A percentile compares a stretch with the other conserved stretches of the same genome.
Conservation (phyloP, 2,888 invertebrate genomes). For the Machimus rusticus region DNA sequence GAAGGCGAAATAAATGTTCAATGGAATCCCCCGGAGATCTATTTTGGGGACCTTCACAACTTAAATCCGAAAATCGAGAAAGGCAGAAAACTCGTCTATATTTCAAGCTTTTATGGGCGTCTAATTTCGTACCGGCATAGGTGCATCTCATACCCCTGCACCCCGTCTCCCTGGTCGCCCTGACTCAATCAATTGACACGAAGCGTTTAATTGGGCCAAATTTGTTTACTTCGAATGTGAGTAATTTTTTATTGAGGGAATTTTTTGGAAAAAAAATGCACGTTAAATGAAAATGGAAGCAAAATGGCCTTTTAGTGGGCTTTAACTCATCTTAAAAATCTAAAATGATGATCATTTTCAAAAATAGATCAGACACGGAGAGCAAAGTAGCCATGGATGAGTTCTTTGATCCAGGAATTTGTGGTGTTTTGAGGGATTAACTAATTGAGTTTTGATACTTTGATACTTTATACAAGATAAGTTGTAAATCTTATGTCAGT, state of each 20-base stretch:
- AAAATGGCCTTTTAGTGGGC: not conserved
- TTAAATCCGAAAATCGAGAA: not conserved
- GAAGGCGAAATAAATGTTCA: not conserved
- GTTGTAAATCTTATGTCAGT: not conserved
- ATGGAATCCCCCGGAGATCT: not conserved
- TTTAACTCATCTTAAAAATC: not conserved
- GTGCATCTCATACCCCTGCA: not conserved
- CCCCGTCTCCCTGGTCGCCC: not conserved
- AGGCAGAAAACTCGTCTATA: not conserved
- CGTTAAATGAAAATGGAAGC: not conserved
- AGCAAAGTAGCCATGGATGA: not conserved
- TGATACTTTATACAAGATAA: not conserved
- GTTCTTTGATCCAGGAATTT: not conserved
- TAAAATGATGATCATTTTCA: not conserved
- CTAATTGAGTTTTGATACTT: not conserved
- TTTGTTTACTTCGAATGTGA: not conserved
- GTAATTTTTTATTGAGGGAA: not conserved
- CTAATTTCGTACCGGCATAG: not conserved
- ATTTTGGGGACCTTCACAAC: not conserved
- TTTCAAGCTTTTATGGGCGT: not conserved
- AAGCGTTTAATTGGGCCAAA: not conserved
- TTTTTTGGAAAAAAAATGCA: not conserved
- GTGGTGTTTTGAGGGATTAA: not conserved
- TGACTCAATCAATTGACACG: not conserved
- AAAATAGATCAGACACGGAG: not conserved